Conservation (phyloP, 2,888 invertebrate genomes). For the Eupithecia exiguata region DNA sequence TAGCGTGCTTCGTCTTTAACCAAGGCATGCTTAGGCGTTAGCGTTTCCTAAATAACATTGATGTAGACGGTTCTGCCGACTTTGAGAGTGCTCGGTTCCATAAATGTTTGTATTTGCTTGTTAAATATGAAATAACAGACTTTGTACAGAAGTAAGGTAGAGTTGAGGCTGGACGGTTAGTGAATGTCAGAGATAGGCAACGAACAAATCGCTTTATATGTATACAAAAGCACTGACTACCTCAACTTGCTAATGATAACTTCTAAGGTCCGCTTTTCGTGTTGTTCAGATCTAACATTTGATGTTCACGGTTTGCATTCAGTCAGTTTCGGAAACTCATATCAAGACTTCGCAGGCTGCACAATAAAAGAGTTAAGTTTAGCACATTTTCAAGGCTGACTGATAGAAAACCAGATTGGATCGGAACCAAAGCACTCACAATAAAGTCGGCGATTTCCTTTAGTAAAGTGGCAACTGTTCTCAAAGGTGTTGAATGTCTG, state of each 20-base stretch:
- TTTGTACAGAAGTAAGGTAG: not conserved
- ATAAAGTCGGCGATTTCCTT: constrained; percentile 38
- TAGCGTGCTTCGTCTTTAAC: constrained; percentile 46
- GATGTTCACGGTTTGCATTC: not conserved
- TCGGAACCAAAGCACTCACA: constrained; percentile 19
- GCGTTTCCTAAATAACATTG: constrained; percentile 42
- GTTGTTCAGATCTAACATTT: constrained; percentile 2
- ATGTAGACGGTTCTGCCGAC: constrained; percentile 25
- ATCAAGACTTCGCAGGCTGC: not conserved
- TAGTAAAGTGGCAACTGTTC: constrained; percentile 48
- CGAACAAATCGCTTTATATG: not conserved
- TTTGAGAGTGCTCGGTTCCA: constrained; percentile 21
- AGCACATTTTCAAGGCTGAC: constrained; percentile 3
- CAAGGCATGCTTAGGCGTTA: constrained; percentile 58
- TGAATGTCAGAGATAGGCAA: not conserved
- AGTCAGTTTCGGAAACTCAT: constrained; percentile 3
- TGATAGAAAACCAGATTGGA: not conserved
- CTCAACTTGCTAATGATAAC: not conserved
- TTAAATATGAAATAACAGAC: not conserved
- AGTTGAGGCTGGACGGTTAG: not conserved
- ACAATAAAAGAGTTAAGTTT: not conserved
- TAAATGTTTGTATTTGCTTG: constrained; percentile 2
- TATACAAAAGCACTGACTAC: not conserved
- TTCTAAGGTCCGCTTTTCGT: not conserved
- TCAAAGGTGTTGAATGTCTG: constrained; percentile 72